Conservation (phyloP, 64 coral and sea anemone species). For the Dendrophyllia cribrosa region DNA sequence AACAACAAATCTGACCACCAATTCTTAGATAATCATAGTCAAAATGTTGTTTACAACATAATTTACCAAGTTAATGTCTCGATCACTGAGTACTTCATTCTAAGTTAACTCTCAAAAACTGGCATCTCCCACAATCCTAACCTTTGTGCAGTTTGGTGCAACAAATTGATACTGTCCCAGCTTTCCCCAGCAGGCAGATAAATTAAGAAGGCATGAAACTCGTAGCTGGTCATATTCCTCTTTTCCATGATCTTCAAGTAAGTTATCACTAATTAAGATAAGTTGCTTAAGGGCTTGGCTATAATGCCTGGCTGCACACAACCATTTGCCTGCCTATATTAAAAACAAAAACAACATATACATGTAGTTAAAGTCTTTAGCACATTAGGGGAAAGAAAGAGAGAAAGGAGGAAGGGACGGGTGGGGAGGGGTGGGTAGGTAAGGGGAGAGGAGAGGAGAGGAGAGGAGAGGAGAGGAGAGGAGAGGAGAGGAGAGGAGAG, state of each 20-base stretch:
- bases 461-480: too few relatives aligned
- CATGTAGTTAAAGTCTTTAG: too few relatives aligned
- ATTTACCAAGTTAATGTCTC: too few relatives aligned
- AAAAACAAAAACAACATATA: neutral
- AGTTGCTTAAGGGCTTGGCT: slow-evolving; percentile 15
- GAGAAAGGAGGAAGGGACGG: neutral
- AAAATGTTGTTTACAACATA: too few relatives aligned
- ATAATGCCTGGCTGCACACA: slow-evolving; percentile 17
- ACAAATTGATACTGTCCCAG: slow-evolving; percentile 37
- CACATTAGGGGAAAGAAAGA: too few relatives aligned
- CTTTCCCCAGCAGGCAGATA: slow-evolving; percentile 43
- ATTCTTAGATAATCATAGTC: too few relatives aligned
- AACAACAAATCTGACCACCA: too few relatives aligned
- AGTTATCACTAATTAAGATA: slow-evolving; percentile 13
- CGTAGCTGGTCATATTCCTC: slow-evolving; percentile 17
- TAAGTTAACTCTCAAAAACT: too few relatives aligned
- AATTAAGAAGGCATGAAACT: slow-evolving; percentile 25
- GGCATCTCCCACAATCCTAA: neutral
- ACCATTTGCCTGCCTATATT: slow-evolving; percentile 1
- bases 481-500: too few relatives aligned
- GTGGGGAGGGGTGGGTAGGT: too few relatives aligned
- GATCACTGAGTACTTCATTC: too few relatives aligned
- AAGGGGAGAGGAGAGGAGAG: too few relatives aligned
- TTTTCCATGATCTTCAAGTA: neutral
- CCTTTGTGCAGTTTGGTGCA: slow-evolving; percentile 34